These are phyloP conservation scores for Ennomos fuscantarius DNA, from an alignment of 2,888 invertebrate species.

Conservation along the genomic window DNA sequence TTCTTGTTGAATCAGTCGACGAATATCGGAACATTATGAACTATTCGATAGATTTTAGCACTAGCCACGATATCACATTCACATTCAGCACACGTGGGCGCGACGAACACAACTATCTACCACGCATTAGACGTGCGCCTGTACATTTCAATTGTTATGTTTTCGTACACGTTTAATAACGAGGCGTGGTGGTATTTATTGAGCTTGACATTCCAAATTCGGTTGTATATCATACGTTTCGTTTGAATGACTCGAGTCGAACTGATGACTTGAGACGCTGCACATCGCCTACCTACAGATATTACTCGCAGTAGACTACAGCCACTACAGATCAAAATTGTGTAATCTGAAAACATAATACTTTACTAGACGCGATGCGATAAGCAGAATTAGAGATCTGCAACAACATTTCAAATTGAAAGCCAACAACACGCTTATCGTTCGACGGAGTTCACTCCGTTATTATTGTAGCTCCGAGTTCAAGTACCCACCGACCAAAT, in stretches of 20 bases:
- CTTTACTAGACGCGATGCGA: no score
- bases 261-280: no score
- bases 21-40: background rate
- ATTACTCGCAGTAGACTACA: no score
- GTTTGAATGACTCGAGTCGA: background rate
- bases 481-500: slow-evolving; percentile 21
- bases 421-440: background rate
- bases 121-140: slow-evolving; percentile 28
- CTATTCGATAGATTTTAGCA: background rate
- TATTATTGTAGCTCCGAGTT: slow-evolving; percentile 1
- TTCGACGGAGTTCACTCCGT: no score
- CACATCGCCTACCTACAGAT: no score
- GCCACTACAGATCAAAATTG: no score
- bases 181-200: slow-evolving; percentile 25
- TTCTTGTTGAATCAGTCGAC: no score
- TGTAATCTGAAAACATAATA: no score
- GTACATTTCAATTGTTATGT: slow-evolving; percentile 46
- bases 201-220: slow-evolving; percentile 14
- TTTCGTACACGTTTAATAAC: slow-evolving; percentile 32
- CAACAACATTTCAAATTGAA: slow-evolving; percentile 3
- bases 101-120: slow-evolving; percentile 17
- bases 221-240: slow-evolving; percentile 6
- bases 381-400: background rate
- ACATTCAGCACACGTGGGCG: slow-evolving; percentile 13
- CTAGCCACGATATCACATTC: background rate